These are phyloP conservation scores for Notothenia rossii DNA, from an alignment of 2,113 vertebrate species.

Conservation along the genomic window DNA sequence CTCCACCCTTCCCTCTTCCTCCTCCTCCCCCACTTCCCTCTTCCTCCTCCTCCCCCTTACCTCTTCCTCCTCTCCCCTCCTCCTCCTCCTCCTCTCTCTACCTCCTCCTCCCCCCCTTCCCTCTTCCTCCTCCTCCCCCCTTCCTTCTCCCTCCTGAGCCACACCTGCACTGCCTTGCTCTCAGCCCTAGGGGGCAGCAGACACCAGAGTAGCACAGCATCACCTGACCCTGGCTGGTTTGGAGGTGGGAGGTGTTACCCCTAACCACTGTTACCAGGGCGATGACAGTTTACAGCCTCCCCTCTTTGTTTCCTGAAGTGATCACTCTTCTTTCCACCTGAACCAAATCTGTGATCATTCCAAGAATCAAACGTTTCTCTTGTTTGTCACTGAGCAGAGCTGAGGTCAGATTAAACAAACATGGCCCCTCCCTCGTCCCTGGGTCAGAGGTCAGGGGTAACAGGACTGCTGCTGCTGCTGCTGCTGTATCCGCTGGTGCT, in stretches of 20 bases:
- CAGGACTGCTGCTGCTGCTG: constrained; percentile 41
- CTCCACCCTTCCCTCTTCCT: background rate
- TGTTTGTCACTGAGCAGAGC: constrained; percentile 12
- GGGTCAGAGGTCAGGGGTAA: constrained; percentile 52
- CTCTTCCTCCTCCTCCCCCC: background rate
- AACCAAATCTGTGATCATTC: constrained; percentile 42
- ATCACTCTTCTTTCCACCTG: constrained; percentile 25
- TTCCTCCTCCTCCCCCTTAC: too few species aligned
- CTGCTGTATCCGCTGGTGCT: constrained; percentile 65
- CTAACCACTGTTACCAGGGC: constrained; percentile 36
- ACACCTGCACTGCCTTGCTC: constrained; percentile 80
- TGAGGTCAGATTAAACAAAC: constrained; percentile 14
- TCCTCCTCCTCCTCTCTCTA: constrained; percentile 5
- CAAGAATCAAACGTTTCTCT: background rate
- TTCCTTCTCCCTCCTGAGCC: constrained; percentile 53
- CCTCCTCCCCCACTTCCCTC: background rate
- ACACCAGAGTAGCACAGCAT: constrained; percentile 62
- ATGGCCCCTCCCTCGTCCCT: background rate
- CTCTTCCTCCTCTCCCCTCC: background rate
- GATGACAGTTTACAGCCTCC: background rate
- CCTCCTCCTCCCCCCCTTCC: background rate
- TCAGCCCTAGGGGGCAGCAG: constrained; percentile 77
- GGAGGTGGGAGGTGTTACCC: constrained; percentile 41
- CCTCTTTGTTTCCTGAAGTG: constrained; percentile 10
- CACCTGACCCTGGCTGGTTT: constrained; percentile 30